Conservation (phyloP, 2,888 invertebrate species). For the Luffia ferchaultella region DNA sequence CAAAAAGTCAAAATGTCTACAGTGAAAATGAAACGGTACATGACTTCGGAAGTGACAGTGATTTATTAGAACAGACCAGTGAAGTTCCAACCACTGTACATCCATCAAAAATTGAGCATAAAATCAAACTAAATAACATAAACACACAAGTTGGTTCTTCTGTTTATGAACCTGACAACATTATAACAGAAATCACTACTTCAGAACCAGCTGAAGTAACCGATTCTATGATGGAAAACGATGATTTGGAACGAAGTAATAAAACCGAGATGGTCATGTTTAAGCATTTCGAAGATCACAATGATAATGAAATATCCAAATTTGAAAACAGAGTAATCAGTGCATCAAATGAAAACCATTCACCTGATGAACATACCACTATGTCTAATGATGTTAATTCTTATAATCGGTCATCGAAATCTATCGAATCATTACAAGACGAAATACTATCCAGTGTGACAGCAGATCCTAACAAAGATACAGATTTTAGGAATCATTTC, state of each 20-base stretch:
- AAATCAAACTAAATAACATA: background rate
- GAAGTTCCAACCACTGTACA: background rate
- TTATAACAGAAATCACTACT: background rate
- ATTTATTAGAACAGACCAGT: background rate
- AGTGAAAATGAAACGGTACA: background rate
- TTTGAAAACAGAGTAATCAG: background rate
- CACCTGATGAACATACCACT: slow-evolving; percentile 28
- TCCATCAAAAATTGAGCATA: background rate
- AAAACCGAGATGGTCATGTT: background rate
- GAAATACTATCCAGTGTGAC: background rate
- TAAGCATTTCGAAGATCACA: background rate
- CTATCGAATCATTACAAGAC: background rate
- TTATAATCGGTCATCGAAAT: slow-evolving; percentile 42
- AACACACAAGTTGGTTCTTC: background rate
- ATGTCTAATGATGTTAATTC: slow-evolving; percentile 42
- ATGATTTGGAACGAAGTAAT: background rate
- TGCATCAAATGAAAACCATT: background rate
- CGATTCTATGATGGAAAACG: background rate
- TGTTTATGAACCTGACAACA: background rate
- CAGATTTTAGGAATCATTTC: background rate
- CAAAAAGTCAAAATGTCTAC: no score
- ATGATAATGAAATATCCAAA: background rate
- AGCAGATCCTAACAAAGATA: no score
- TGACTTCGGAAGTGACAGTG: no score
- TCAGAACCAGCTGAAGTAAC: slow-evolving; percentile 2